Percentiles rank a stretch among this genome's conserved stretches.
Conservation (phyloP, 2,888 invertebrate genomes). For the Dysmachus trigonus region DNA sequence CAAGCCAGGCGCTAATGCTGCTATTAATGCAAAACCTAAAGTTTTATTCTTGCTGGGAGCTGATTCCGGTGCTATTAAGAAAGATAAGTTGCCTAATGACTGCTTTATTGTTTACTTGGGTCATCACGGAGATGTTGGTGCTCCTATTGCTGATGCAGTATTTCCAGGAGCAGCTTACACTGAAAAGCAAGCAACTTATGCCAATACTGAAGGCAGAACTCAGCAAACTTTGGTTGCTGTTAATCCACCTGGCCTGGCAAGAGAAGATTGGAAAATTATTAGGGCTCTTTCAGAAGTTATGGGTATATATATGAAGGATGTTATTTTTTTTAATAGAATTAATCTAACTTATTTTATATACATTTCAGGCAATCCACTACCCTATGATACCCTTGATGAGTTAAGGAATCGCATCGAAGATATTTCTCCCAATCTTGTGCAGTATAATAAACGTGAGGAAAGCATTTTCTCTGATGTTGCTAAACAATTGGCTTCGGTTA, state of each 20-base stretch:
- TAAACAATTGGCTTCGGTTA: constrained; percentile 75
- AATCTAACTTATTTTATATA: background rate
- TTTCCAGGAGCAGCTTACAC: constrained; percentile 98
- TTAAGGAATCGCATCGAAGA: constrained; percentile 83
- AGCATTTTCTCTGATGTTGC: constrained; percentile 87
- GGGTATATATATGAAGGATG: constrained; percentile 57
- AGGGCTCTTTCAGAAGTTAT: constrained; percentile 93
- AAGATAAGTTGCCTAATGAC: constrained; percentile 80
- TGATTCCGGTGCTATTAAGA: constrained; percentile 83
- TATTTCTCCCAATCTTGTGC: constrained; percentile 87
- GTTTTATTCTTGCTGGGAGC: constrained; percentile 92
- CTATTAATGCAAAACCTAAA: constrained; percentile 74
- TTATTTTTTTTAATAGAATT: background rate
- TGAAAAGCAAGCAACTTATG: constrained; percentile 96
- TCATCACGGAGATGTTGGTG: constrained; percentile 96
- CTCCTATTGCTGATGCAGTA: constrained; percentile 89
- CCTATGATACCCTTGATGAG: constrained; percentile 88
- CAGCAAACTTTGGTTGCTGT: constrained; percentile 90
- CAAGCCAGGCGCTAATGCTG: constrained; percentile 73
- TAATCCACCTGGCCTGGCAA: constrained; percentile 89
- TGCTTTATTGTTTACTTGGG: constrained; percentile 91
- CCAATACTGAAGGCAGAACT: constrained; percentile 96
- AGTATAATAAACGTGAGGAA: constrained; percentile 83
- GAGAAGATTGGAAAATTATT: constrained; percentile 98
- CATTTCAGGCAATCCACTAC: constrained; percentile 70